Evolutionary conservation across 2,113 vertebrate genomes (phyloP).

Genomic region (Paraplagusia blochii): DNA sequence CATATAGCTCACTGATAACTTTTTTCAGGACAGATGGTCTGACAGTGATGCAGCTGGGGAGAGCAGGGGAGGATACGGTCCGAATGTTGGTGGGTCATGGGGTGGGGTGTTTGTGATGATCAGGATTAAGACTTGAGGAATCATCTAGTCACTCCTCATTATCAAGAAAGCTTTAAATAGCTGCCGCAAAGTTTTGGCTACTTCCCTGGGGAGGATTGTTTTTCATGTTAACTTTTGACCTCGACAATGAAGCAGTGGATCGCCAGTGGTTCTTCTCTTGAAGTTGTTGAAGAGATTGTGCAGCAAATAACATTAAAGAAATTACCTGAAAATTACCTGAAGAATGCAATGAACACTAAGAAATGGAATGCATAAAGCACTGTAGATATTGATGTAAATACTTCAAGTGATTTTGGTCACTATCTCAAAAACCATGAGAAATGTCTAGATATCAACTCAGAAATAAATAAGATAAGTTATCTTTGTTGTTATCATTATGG

Average conservation of each 20-base stretch:
- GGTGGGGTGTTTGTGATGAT: conserved; percentile 31
- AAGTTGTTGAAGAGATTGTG: background rate
- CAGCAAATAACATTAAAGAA: too few species aligned
- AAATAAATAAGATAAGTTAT: too few species aligned
- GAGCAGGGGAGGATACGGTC: background rate
- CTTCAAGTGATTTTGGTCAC: too few species aligned
- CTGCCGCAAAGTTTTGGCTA: conserved; percentile 19
- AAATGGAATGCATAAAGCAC: too few species aligned
- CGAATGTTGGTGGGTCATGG: background rate
- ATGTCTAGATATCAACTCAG: too few species aligned
- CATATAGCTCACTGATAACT: background rate
- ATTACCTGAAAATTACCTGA: too few species aligned
- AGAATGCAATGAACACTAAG: too few species aligned
- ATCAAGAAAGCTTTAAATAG: conserved; percentile 66
- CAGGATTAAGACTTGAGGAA: conserved; percentile 39
- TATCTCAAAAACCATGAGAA: too few species aligned
- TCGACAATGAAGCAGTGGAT: conserved; percentile 21
- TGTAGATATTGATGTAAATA: too few species aligned
- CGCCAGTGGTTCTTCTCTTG: conserved; percentile 30
- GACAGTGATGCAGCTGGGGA: background rate
- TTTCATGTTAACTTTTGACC: conserved; percentile 62
- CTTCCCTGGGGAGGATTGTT: conserved; percentile 47
- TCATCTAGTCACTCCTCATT: conserved; percentile 52
- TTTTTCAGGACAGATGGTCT: background rate
- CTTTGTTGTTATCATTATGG: too few species aligned